A percentile compares a stretch with the other conserved stretches of the same genome.
phyloP scores from a whole-genome alignment of 2,888 invertebrate species.

The Tetropium fuscum region DNA sequence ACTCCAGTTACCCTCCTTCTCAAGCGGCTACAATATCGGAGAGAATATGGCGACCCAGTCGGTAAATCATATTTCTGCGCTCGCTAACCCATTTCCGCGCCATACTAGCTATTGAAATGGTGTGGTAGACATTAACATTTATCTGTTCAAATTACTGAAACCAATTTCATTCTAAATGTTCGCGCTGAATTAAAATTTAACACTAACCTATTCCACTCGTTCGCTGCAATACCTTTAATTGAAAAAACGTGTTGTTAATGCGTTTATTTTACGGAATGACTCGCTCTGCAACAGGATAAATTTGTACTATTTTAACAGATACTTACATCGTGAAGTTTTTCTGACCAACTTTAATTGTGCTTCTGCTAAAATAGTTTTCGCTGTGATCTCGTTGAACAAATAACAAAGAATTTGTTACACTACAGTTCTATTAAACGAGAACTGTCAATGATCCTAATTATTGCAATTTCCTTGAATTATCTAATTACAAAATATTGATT shows the following conservation, averaged over 20 bases:
- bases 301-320: not conserved
- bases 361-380: no score
- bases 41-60: slow-evolving; percentile 57
- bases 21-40: slow-evolving; percentile 45
- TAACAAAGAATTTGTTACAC: no score
- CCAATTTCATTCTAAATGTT: slow-evolving; percentile 53
- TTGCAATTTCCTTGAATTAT: no score
- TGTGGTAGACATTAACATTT: slow-evolving; percentile 38
- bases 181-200: slow-evolving; percentile 51
- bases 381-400: no score
- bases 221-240: slow-evolving; percentile 31
- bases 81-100: slow-evolving; percentile 56
- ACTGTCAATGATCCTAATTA: no score
- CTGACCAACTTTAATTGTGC: no score
- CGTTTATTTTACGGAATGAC: slow-evolving; percentile 10
- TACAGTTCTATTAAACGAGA: no score
- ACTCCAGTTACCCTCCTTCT: slow-evolving; percentile 46
- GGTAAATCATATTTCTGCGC: slow-evolving; percentile 61
- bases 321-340: not conserved
- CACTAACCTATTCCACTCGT: slow-evolving; percentile 39
- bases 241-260: slow-evolving; percentile 31
- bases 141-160: slow-evolving; percentile 55
- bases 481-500: no score
- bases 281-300: slow-evolving; percentile 12
- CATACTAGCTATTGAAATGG: slow-evolving; percentile 31